A percentile compares a stretch with the other conserved stretches of the same genome.
Conservation (phyloP, 1,140 invertebrate species). For the Laupala kohalensis region DNA sequence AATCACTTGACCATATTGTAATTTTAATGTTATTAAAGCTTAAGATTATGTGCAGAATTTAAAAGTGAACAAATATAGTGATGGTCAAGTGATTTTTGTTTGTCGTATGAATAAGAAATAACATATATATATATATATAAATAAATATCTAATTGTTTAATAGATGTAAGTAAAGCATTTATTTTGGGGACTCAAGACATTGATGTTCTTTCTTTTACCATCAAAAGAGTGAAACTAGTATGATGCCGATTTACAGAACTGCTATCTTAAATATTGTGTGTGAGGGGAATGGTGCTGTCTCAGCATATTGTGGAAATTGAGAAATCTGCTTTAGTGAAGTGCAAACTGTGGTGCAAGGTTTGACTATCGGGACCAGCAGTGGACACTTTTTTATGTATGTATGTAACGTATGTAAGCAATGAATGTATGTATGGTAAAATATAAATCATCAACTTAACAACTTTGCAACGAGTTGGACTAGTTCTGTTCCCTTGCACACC, state of each 20-base stretch:
- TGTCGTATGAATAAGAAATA: neutral
- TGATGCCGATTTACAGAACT: neutral
- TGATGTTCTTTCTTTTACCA: neutral
- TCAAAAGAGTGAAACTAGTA: neutral
- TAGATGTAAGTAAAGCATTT: constrained; percentile 7
- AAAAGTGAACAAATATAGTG: neutral
- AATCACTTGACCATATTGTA: constrained; percentile 1
- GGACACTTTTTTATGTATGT: neutral
- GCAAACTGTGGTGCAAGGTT: neutral
- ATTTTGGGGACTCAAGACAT: neutral
- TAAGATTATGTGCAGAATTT: neutral
- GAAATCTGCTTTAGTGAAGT: neutral
- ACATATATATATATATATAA: neutral
- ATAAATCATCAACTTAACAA: neutral
- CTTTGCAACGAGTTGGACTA: neutral
- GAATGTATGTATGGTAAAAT: neutral
- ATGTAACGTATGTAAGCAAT: neutral
- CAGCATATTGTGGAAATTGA: neutral
- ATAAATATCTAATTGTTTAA: constrained; percentile 5
- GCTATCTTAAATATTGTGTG: neutral
- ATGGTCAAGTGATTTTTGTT: constrained; percentile 1
- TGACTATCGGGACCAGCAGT: constrained; percentile 1
- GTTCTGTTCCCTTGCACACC: neutral
- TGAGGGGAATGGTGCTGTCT: constrained; percentile 4
- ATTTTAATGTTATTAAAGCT: neutral